These are phyloP conservation scores for Pseudochirops corinnae DNA, from an alignment of 2,797 vertebrate species.

Conservation along the genomic window DNA sequence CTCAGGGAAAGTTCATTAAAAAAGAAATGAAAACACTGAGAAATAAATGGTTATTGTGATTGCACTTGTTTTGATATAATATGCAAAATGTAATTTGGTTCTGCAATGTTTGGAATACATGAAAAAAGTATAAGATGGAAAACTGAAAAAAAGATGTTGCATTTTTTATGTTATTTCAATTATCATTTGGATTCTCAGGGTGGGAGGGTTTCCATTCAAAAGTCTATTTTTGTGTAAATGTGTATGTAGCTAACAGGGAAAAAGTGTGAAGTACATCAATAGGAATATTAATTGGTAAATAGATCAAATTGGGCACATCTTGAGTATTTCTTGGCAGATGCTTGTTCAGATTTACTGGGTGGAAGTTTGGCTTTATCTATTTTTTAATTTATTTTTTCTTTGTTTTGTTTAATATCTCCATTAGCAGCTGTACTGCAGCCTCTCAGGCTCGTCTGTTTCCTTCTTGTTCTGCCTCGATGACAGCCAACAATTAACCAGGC, in stretches of 20 bases:
- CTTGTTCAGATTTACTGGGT: constrained; percentile 45
- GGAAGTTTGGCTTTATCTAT: constrained; percentile 33
- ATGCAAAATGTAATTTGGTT: constrained; percentile 84
- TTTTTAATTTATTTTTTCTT: constrained; percentile 13
- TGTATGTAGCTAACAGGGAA: constrained; percentile 50
- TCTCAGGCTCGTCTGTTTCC: constrained; percentile 63
- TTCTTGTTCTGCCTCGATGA: constrained; percentile 74
- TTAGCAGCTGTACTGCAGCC: constrained; percentile 35
- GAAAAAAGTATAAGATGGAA: constrained; percentile 66
- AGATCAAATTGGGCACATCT: constrained; percentile 47
- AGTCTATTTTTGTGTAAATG: constrained; percentile 72
- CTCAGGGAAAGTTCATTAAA: constrained; percentile 84
- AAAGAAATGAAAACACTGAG: constrained; percentile 79
- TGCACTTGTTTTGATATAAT: constrained; percentile 83
- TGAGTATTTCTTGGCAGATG: constrained; percentile 51
- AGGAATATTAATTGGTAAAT: constrained; percentile 49
- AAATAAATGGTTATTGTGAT: constrained; percentile 83
- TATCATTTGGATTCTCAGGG: constrained; percentile 80
- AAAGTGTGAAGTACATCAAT: neutral
- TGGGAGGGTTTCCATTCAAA: constrained; percentile 73
- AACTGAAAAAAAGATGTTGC: constrained; percentile 75
- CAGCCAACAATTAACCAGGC: constrained; percentile 74
- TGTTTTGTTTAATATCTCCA: constrained; percentile 68
- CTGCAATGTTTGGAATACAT: constrained; percentile 66
- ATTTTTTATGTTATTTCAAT: constrained; percentile 82